Evolutionary conservation across 2,888 invertebrate species (phyloP).

Genomic region (Chydorus sphaericus): DNA sequence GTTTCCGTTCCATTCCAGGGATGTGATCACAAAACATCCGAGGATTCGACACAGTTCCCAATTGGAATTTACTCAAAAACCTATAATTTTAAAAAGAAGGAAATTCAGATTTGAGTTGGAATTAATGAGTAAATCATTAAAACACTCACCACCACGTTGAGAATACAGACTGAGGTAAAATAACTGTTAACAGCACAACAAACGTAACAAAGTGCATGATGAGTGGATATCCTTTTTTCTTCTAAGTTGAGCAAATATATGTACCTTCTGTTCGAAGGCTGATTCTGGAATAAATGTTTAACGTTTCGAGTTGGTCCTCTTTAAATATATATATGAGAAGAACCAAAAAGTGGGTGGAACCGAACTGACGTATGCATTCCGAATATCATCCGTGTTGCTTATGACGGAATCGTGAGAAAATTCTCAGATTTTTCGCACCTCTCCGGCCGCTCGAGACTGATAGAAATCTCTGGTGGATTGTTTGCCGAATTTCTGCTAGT

Average conservation of each 20-base stretch:
- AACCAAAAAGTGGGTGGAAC: too few relatives aligned
- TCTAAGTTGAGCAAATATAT: too few relatives aligned
- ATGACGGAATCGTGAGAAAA: slow-evolving; percentile 6
- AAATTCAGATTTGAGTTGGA: too few relatives aligned
- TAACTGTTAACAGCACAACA: neutral
- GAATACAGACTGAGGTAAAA: neutral
- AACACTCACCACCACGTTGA: neutral
- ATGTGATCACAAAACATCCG: slow-evolving; percentile 28
- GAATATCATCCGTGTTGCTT: too few relatives aligned
- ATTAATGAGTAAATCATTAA: too few relatives aligned
- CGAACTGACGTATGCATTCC: too few relatives aligned
- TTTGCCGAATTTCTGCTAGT: neutral
- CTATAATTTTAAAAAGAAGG: slow-evolving; percentile 18
- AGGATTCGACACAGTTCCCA: slow-evolving; percentile 25
- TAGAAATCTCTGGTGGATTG: neutral
- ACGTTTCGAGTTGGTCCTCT: too few relatives aligned
- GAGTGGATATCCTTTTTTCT: too few relatives aligned
- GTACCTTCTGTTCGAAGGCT: too few relatives aligned
- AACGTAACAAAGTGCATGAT: too few relatives aligned
- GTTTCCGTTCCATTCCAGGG: slow-evolving; percentile 29
- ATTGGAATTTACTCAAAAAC: slow-evolving; percentile 28
- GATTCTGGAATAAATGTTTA: too few relatives aligned
- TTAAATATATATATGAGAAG: too few relatives aligned
- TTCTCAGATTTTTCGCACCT: slow-evolving; percentile 3
- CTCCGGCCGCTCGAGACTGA: neutral